Conservation (phyloP, 1,140 invertebrate genomes). For the Homalodisca vitripennis region DNA sequence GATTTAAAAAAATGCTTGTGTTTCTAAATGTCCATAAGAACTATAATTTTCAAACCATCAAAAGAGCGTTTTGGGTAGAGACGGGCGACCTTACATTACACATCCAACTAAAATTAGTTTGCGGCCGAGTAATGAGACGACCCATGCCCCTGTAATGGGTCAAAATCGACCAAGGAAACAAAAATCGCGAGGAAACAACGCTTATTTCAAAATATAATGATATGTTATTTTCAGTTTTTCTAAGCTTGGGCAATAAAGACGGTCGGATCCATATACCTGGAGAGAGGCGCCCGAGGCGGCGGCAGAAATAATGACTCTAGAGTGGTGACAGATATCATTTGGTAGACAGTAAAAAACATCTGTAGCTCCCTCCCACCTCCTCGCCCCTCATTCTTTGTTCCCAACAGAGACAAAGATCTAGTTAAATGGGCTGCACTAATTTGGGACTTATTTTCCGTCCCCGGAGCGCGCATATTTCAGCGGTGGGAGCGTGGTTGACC, state of each 20-base stretch:
- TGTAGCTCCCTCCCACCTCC: background rate
- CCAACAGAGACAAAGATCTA: constrained; percentile 20
- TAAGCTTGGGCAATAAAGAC: background rate
- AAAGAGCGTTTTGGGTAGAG: too few relatives aligned
- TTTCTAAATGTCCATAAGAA: too few relatives aligned
- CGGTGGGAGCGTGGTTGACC: background rate
- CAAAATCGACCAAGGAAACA: background rate
- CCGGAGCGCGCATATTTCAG: constrained; percentile 13
- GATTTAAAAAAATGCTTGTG: too few relatives aligned
- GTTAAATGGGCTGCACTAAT: constrained; percentile 25
- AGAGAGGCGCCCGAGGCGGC: background rate
- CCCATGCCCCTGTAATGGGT: background rate
- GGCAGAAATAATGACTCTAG: constrained; percentile 16
- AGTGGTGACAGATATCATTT: constrained; percentile 26
- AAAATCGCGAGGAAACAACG: constrained; percentile 1
- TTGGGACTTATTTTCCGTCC: constrained; percentile 23
- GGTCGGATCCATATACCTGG: constrained; percentile 5
- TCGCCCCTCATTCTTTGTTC: background rate
- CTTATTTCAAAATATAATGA: background rate
- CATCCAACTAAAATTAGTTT: too few relatives aligned
- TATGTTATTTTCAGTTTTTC: constrained; percentile 4
- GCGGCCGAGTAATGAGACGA: too few relatives aligned
- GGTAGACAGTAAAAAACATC: constrained; percentile 19
- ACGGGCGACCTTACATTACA: too few relatives aligned
- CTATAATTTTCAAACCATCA: too few relatives aligned